Evolutionary conservation across 2,797 vertebrate genomes (phyloP), one percentile per base, ranked within the genome.

Genomic region (Microchirus variegatus): DNA sequence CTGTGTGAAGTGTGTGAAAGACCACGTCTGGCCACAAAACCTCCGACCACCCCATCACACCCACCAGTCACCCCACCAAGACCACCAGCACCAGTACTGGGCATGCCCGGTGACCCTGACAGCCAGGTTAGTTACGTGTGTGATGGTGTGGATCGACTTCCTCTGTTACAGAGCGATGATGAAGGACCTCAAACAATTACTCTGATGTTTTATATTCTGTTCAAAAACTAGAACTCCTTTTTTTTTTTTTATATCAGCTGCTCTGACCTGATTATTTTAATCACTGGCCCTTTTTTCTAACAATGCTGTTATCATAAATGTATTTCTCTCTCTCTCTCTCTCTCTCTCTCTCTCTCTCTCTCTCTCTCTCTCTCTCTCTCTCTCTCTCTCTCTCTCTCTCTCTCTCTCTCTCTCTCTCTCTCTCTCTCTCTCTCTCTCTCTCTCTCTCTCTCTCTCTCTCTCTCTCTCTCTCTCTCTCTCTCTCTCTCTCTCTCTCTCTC

Each of bases 1-100:
- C 82, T 97, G 0, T 97, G 96, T 53, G 91, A 94, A 48, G 91
- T 95, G n/a, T 96, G 96, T 78, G 96, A 97, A 66, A 90, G 96
- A 47, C 95, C 96, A 67, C 94, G 96, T 10, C 79, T 97, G 78
- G 95, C 96, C 12, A 93, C 93, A 0, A 87, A 87, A 38, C 94
- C 94, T 47, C 91, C 91, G 0, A 81, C 81, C 15, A 83, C 88
- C 13, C 87, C 88, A 0, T 86, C 92, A 10, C 91, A 88, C 53
- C 93, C 92, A 26, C 90, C 90, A 0, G 66, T 82, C 42, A 85
- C 89, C 0, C 92, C 92, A 0, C 86, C 87, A 0, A 87, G 90
- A 57, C 88, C 92, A 7, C 80, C 88, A 10, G 87, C 89, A 3
- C 80, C 87, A 16, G 76, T 91, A 0, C 49, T 89, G 67, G 89